Percentiles rank a stretch among this genome's conserved stretches.
Conservation (phyloP, 2,888 invertebrate genomes). For the Abscondita cerata region DNA sequence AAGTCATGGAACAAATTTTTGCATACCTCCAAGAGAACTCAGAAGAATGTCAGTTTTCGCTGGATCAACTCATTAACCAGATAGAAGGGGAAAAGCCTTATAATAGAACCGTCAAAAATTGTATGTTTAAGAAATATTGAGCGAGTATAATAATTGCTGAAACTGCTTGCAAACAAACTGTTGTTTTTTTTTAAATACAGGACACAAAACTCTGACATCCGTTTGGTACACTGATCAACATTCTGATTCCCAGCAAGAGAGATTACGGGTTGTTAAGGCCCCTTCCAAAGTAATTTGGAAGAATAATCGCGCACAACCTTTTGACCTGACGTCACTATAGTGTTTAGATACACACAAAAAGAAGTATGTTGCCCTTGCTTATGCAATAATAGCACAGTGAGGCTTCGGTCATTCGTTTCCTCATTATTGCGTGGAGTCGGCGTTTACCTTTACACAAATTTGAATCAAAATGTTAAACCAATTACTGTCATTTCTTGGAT, state of each 20-base stretch:
- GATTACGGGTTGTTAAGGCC: slow-evolving; percentile 6
- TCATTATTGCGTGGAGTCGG: slow-evolving; percentile 1
- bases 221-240: slow-evolving; percentile 9
- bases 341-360: background rate
- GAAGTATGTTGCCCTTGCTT: slow-evolving; percentile 1
- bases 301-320: slow-evolving; percentile 6
- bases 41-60: slow-evolving; percentile 17
- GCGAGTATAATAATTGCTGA: slow-evolving; percentile 1
- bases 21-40: slow-evolving; percentile 16
- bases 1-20: slow-evolving; percentile 34
- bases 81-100: slow-evolving; percentile 2
- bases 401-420: slow-evolving; percentile 12
- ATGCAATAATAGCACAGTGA: slow-evolving; percentile 11
- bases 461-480: background rate
- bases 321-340: background rate
- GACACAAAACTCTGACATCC: slow-evolving; percentile 2
- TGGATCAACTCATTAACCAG: slow-evolving; percentile 23
- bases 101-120: background rate
- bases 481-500: background rate
- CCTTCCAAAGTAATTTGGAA: slow-evolving; percentile 4
- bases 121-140: slow-evolving; percentile 7
- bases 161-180: background rate
- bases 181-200: slow-evolving; percentile 8
- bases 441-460: too few species aligned
- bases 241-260: slow-evolving; percentile 4